phyloP scores from a whole-genome alignment of 2,113 vertebrate genomes.

The Polypterus senegalus region DNA sequence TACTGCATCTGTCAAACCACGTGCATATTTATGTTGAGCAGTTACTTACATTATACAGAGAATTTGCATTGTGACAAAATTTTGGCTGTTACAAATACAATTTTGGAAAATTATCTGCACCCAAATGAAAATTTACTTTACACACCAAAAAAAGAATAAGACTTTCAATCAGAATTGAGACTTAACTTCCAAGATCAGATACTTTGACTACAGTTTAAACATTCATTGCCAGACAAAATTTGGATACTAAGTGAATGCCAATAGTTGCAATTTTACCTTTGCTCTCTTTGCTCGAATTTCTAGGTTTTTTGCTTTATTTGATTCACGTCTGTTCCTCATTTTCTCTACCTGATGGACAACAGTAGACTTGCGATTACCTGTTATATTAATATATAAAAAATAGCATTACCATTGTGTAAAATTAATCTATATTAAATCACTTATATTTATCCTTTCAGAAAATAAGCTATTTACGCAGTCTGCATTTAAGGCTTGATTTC shows the following conservation, averaged over 20 bases:
- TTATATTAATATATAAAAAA: no score
- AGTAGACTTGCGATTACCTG: slow-evolving; percentile 64
- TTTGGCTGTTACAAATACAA: not conserved
- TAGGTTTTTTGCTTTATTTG: slow-evolving; percentile 49
- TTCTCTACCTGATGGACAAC: slow-evolving; percentile 61
- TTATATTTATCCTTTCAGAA: no score
- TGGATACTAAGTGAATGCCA: not conserved
- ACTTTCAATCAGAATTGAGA: no score
- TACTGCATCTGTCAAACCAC: no score
- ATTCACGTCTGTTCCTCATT: slow-evolving; percentile 65
- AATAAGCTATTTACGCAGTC: no score
- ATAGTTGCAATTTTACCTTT: slow-evolving; percentile 48
- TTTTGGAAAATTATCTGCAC: not conserved
- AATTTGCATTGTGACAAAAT: no score
- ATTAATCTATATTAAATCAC: no score
- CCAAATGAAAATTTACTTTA: not conserved
- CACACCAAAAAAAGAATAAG: not conserved
- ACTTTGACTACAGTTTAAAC: not conserved
- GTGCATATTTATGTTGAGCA: no score
- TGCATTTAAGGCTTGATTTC: no score
- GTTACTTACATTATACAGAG: no score
- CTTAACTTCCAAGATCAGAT: not conserved
- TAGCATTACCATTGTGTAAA: no score
- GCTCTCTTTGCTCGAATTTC: slow-evolving; percentile 64
- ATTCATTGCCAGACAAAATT: not conserved